Evolutionary conservation across 2,888 invertebrate species (phyloP), one percentile per base, ranked within the genome.

Genomic region (Phengaris arion): DNA sequence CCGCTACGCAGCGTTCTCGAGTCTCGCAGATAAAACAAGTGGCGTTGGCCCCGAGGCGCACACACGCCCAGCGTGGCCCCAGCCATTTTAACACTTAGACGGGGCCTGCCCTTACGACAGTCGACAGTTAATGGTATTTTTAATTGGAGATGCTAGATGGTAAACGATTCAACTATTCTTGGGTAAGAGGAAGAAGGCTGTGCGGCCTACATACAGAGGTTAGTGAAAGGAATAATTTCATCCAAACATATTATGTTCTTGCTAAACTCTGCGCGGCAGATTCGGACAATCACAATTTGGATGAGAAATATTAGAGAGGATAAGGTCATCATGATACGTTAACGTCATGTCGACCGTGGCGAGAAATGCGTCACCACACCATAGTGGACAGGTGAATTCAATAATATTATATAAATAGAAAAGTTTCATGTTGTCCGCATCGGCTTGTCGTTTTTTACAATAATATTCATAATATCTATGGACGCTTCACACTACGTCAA

Each of bases 151-250:
- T 59, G 59, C 22, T 59, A 9, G 59, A 59, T 22, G 22, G 22
- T 59, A 59, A 59, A 22, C 59, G 59, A 59, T 59, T 59, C 10
- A 59, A 8, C 22, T 35, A 35, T 35, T 35, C 35, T 59, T 59
- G 59, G 59, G n/a, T 59, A n/a, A 59, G 59, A 59, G 59, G 59
- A 59, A 59, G 59, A 22, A 59, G 59, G 22, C 22, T 59, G 59
- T n/a, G 9, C 59, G 59, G 9, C 22, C 59, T 59, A 59, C 59
- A 59, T 59, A 22, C 22, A 10, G 59, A 59, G 57, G 57, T 55
- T 57, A 57, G 57, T 59, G 59, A 59, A 59, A 59, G 59, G 59
- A 59, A 59, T 22, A 15, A 59, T 22, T 59, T 22, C 59, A 59
- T 59, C 59, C 22, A n/a, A 59, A 59, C 22, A 22, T 5, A 57